Conservation (phyloP, 1,140 invertebrate genomes). For the Polypedilum vanderplanki region DNA sequence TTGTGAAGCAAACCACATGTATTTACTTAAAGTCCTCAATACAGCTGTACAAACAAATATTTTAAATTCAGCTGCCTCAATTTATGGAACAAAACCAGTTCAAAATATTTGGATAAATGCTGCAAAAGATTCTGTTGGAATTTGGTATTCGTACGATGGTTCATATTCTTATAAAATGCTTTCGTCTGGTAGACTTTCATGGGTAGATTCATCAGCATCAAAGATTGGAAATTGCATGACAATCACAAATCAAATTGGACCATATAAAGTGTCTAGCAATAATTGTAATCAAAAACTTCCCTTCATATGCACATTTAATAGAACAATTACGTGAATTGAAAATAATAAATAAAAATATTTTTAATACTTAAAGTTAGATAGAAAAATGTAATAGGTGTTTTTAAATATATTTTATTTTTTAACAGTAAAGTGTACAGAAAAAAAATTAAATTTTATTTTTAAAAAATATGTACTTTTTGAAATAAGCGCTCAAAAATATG, state of each 20-base stretch:
- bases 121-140: neutral
- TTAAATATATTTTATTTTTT: too few relatives aligned
- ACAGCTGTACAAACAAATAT: neutral
- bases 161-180: neutral
- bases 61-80: neutral
- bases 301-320: neutral
- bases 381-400: too few relatives aligned
- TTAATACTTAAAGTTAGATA: too few relatives aligned
- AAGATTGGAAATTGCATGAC: neutral
- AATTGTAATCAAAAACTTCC: neutral
- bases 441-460: too few relatives aligned
- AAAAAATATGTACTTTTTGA: too few relatives aligned
- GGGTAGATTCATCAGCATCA: neutral
- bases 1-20: neutral
- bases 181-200: neutral
- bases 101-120: neutral
- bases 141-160: neutral
- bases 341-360: too few relatives aligned
- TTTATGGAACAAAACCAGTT: neutral
- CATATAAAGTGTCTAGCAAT: neutral
- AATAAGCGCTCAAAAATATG: too few relatives aligned
- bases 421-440: too few relatives aligned
- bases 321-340: too few relatives aligned
- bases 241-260: neutral
- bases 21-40: neutral